These are phyloP conservation scores for Parambassis ranga DNA, from an alignment of 2,797 vertebrate genomes.

Conservation along the genomic window DNA sequence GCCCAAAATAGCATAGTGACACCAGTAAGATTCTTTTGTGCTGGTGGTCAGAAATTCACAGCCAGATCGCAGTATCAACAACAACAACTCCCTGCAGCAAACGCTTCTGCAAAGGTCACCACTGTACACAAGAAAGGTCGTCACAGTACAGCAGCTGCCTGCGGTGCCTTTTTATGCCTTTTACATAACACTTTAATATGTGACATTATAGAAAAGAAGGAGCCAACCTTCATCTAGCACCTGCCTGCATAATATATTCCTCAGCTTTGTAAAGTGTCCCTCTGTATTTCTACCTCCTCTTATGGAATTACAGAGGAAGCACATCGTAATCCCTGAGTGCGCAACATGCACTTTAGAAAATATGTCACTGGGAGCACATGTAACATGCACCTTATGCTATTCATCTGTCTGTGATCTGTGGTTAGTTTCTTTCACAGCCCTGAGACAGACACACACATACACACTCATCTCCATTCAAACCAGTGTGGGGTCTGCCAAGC, in stretches of 20 bases:
- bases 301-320: too few relatives aligned
- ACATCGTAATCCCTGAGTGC: too few relatives aligned
- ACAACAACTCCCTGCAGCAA: conserved; percentile 39
- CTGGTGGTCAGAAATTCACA: conserved; percentile 5
- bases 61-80: conserved; percentile 17
- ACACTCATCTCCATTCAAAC: conserved; percentile 57
- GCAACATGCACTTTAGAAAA: neutral
- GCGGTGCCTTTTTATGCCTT: conserved; percentile 4
- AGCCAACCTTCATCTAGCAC: too few relatives aligned
- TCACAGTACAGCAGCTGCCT: conserved; percentile 15
- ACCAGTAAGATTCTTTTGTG: neutral
- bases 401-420: conserved; percentile 34
- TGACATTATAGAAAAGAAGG: conserved; percentile 4
- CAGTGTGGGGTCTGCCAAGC: conserved; percentile 36
- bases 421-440: conserved; percentile 15
- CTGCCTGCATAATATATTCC: too few relatives aligned
- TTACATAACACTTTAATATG: neutral
- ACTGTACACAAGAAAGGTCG: neutral
- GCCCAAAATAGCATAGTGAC: neutral
- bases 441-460: neutral
- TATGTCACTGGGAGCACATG: neutral
- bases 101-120: conserved; percentile 26
- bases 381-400: conserved; percentile 10
- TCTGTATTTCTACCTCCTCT: too few relatives aligned
- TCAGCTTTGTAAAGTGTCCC: too few relatives aligned